Evolutionary conservation across 2,797 vertebrate genomes (phyloP), one percentile per base, ranked within the genome.

Genomic region (Chloroceryle amazona): DNA sequence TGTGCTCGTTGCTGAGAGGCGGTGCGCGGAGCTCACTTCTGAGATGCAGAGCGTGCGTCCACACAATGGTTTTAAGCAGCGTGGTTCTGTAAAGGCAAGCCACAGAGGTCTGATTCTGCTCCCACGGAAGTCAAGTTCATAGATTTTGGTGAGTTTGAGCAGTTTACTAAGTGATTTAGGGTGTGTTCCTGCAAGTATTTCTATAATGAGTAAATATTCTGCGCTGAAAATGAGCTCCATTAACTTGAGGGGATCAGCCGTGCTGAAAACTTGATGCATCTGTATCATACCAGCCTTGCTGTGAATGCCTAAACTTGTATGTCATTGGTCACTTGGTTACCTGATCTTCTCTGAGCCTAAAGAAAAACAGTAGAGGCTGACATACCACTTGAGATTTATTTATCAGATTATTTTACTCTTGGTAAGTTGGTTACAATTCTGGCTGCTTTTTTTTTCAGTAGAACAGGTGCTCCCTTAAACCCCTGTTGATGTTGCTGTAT

Each of bases 401-500:
- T 9, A 16, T 7, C 67, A 90, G 89, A 44, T 1, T 68, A 74
- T 0, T 70, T 93, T 72, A 31, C 75, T 81, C 67, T 70, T 70
- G 52, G 33, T 86, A 81, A 71, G 52, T 76, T 67, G 29, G 6
- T 91, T 85, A 68, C 6, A 71, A 51, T 65, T 89, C 46, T 74
- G 49, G 14, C 65, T 92, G 52, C 5, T 57, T 88, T 58, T 60
- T 73, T 60, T 90, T 87, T n/a, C 78, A 78, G 72, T 80, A 68
- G 81, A 90, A 78, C 39, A 63, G 9, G 13, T 68, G 67, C 94
- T 95, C 75, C 46, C 39, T 87, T 72, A 87, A 62, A 47, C 35
- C 52, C n/a, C 28, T 70, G 57, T 9, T 52, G 65, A 22, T 63
- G 67, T 49, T 61, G 19, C 33, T 73, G n/a, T 46, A 6, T 14